These are phyloP conservation scores for Brachyalestes nurse DNA, from an alignment of 2,797 vertebrate genomes.

Conservation along the genomic window DNA sequence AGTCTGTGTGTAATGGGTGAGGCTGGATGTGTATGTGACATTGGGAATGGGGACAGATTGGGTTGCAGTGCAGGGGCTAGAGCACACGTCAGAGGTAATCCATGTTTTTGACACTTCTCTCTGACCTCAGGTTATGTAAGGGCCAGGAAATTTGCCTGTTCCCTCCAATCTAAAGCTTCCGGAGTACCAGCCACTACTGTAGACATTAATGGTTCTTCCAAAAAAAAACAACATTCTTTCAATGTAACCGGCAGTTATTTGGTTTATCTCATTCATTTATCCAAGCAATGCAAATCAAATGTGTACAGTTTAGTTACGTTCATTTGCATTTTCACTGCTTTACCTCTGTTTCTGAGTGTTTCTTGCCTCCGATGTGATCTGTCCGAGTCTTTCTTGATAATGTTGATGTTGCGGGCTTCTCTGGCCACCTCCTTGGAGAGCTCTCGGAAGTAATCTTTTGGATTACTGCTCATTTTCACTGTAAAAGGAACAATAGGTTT, in stretches of 20 bases:
- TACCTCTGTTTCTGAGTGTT: conserved; percentile 70
- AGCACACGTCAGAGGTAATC: conserved; percentile 74
- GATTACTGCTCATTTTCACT: conserved; percentile 84
- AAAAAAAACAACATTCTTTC: neutral
- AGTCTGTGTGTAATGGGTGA: conserved; percentile 19
- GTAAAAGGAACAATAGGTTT: conserved; percentile 52
- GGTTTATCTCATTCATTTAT: neutral
- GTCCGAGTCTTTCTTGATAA: conserved; percentile 82
- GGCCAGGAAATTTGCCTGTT: conserved; percentile 54
- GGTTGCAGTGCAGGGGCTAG: conserved; percentile 63
- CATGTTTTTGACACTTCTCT: conserved; percentile 75
- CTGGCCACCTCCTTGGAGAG: conserved; percentile 88
- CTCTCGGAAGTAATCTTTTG: conserved; percentile 83
- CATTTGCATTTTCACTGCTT: neutral
- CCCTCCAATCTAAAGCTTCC: conserved; percentile 41
- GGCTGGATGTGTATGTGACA: conserved; percentile 29
- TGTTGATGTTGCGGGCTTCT: conserved; percentile 65
- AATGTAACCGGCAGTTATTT: neutral
- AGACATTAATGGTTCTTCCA: neutral
- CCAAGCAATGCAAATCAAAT: neutral
- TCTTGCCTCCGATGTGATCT: conserved; percentile 76
- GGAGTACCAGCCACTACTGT: neutral
- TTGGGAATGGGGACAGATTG: conserved; percentile 46
- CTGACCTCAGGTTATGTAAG: conserved; percentile 70
- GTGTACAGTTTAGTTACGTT: too few relatives aligned